Evolutionary conservation across 2,113 vertebrate species (phyloP).

Genomic region (Baryphthengus martii): DNA sequence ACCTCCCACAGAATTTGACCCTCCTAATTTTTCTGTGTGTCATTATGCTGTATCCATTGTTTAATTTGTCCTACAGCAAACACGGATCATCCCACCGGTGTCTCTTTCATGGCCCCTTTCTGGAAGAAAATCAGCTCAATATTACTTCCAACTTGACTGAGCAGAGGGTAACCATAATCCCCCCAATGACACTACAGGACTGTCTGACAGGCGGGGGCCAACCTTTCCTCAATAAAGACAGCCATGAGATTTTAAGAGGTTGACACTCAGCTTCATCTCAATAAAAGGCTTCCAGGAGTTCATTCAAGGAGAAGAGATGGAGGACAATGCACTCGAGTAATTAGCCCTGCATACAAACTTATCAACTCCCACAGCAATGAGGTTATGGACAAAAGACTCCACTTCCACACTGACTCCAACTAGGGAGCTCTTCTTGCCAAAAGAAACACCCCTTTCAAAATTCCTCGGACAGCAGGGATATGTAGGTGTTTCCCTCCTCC

Average conservation of each 20-base stretch:
- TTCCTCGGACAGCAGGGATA: not conserved
- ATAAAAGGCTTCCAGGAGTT: not conserved
- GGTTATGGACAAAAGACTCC: not conserved
- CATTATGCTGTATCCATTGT: rapidly evolving
- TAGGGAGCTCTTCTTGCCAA: not conserved
- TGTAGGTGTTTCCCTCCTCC: not conserved
- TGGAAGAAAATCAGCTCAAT: not conserved
- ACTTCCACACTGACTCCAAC: not conserved
- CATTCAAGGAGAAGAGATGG: not conserved
- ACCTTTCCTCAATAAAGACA: not conserved
- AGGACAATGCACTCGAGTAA: not conserved
- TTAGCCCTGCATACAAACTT: not conserved
- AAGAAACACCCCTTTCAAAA: not conserved
- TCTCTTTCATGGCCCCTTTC: not conserved
- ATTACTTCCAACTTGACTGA: not conserved
- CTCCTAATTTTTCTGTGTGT: not conserved
- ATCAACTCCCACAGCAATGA: not conserved
- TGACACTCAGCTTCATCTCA: not conserved
- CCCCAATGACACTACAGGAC: not conserved
- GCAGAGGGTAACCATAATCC: not conserved
- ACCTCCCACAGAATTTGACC: not conserved
- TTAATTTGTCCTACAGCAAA: not conserved
- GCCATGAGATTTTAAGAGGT: not conserved
- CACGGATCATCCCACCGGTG: not conserved
- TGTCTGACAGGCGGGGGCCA: not conserved